Conservation (phyloP, 1,140 invertebrate species). For the Mya arenaria region DNA sequence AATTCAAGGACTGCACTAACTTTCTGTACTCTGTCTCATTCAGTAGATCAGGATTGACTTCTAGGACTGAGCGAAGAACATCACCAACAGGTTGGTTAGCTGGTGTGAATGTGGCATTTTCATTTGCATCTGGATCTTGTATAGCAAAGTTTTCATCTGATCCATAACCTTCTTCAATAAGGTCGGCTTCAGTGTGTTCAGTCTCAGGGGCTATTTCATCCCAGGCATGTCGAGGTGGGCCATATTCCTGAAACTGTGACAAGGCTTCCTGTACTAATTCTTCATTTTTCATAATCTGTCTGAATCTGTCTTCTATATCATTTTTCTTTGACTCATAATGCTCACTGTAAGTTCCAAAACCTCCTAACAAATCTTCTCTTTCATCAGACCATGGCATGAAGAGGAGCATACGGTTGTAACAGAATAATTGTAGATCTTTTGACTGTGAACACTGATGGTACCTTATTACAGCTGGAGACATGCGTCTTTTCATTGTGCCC, state of each 20-base stretch:
- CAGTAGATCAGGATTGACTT: slow-evolving; percentile 5
- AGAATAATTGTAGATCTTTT: slow-evolving; percentile 40
- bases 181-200: slow-evolving; percentile 13
- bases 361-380: slow-evolving; percentile 17
- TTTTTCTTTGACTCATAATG: slow-evolving; percentile 31
- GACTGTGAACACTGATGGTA: slow-evolving; percentile 37
- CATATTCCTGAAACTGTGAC: slow-evolving; percentile 2
- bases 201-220: slow-evolving; percentile 28
- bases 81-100: not conserved
- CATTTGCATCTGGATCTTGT: slow-evolving; percentile 11
- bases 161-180: slow-evolving; percentile 31
- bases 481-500: slow-evolving; percentile 43
- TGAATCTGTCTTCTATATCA: not conserved
- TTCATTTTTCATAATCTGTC: slow-evolving; percentile 1
- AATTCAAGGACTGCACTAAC: slow-evolving; percentile 42
- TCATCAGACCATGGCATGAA: slow-evolving; percentile 49
- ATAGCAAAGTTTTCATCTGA: slow-evolving; percentile 32
- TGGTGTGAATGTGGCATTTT: not conserved
- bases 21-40: slow-evolving; percentile 20
- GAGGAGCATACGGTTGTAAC: slow-evolving; percentile 46
- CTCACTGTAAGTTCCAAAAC: slow-evolving; percentile 25
- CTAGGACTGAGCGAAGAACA: not conserved
- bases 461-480: slow-evolving; percentile 8
- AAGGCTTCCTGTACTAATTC: slow-evolving; percentile 21
- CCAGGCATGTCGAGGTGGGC: slow-evolving; percentile 28